phyloP scores from a whole-genome alignment of 2,113 vertebrate genomes.

The Cavia porcellus region DNA sequence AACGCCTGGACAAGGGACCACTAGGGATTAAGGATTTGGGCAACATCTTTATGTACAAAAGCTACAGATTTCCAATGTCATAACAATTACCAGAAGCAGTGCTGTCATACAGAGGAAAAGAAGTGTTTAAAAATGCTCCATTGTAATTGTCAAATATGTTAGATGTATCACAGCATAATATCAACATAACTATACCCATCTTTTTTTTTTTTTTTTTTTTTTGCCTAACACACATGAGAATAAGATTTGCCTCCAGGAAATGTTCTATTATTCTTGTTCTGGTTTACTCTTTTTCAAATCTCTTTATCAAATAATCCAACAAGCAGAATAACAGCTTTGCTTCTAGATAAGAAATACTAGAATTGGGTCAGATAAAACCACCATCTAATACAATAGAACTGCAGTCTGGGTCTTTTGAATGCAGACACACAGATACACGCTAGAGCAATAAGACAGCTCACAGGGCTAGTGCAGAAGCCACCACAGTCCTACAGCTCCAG shows the following conservation, averaged over 20 bases:
- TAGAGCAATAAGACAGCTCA: background rate
- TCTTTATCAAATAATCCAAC: slow-evolving; percentile 65
- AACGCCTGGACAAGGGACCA: background rate
- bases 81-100: background rate
- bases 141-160: background rate
- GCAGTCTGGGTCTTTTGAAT: slow-evolving; percentile 38
- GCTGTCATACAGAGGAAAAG: background rate
- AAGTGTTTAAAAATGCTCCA: background rate
- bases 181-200: background rate
- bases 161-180: background rate
- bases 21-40: background rate
- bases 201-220: background rate
- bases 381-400: slow-evolving; percentile 38
- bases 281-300: slow-evolving; percentile 52
- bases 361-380: slow-evolving; percentile 31
- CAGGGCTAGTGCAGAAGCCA: background rate
- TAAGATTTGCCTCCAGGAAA: background rate
- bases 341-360: slow-evolving; percentile 49
- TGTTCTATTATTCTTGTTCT: slow-evolving; percentile 23
- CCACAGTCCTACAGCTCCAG: background rate
- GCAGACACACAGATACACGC: background rate
- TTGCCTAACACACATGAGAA: background rate
- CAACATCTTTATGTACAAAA: background rate
- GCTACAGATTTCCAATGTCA: background rate
- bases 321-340: slow-evolving; percentile 51